Evolutionary conservation across 2,888 invertebrate species (phyloP).

Genomic region (Drosophila borborema): DNA sequence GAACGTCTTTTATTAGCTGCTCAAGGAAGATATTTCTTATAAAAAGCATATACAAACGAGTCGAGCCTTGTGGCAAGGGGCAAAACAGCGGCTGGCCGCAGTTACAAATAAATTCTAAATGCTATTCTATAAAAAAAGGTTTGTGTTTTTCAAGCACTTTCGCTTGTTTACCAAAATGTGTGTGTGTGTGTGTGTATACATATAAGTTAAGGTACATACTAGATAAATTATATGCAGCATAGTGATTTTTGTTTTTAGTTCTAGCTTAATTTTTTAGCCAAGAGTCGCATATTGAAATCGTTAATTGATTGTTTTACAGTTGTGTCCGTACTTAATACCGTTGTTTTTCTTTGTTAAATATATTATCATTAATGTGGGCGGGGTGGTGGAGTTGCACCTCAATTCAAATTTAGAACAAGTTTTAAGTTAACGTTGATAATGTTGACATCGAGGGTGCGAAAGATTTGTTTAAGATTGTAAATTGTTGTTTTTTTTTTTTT

Average conservation of each 20-base stretch:
- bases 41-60: slow-evolving; percentile 1
- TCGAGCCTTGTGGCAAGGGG: slow-evolving; percentile 40
- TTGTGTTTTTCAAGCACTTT: slow-evolving; percentile 59
- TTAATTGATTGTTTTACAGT: slow-evolving; percentile 72
- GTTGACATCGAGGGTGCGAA: slow-evolving; percentile 38
- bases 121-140: slow-evolving; percentile 57
- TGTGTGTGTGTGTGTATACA: slow-evolving; percentile 37
- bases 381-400: slow-evolving; percentile 46
- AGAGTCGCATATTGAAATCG: slow-evolving; percentile 63
- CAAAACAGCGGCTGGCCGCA: slow-evolving; percentile 44
- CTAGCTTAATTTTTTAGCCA: slow-evolving; percentile 55
- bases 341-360: slow-evolving; percentile 22
- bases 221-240: slow-evolving; percentile 76
- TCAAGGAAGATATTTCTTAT: slow-evolving; percentile 11
- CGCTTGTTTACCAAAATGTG: slow-evolving; percentile 53
- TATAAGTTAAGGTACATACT: slow-evolving; percentile 77
- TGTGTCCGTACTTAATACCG: slow-evolving; percentile 61
- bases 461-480: slow-evolving; percentile 44
- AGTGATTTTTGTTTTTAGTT: slow-evolving; percentile 48
- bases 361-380: slow-evolving; percentile 49
- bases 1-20: slow-evolving; percentile 43
- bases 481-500: slow-evolving; percentile 22
- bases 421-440: slow-evolving; percentile 26
- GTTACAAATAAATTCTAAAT: slow-evolving; percentile 50
- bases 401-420: slow-evolving; percentile 33